Evolutionary conservation across 1,140 invertebrate species (phyloP).

Genomic region (Drosophila subobscura): DNA sequence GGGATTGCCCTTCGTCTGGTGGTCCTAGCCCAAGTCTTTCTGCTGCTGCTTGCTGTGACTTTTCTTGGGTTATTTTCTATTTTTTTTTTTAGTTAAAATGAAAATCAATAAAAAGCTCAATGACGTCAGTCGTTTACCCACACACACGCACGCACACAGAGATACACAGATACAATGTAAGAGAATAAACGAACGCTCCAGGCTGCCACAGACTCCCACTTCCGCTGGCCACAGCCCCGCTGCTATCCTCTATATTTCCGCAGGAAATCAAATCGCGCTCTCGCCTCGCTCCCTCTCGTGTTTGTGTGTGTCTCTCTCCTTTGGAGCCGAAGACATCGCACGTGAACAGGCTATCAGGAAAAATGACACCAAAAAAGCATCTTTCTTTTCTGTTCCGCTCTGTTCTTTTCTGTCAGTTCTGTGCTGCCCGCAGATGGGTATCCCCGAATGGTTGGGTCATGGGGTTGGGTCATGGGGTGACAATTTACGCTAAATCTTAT

Average conservation of each 20-base stretch:
- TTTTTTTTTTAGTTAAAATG: slow-evolving; percentile 57
- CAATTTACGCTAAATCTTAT: slow-evolving; percentile 64
- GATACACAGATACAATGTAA: slow-evolving; percentile 14
- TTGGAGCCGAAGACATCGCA: slow-evolving; percentile 47
- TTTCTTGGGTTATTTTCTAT: slow-evolving; percentile 2
- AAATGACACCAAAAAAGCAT: slow-evolving; percentile 12
- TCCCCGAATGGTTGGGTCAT: not conserved
- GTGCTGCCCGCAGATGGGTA: not conserved
- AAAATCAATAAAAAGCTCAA: slow-evolving; percentile 83
- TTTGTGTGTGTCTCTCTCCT: slow-evolving; percentile 15
- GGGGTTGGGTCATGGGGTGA: slow-evolving; percentile 26
- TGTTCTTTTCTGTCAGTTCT: slow-evolving; percentile 21
- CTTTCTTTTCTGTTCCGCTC: slow-evolving; percentile 34
- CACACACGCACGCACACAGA: slow-evolving; percentile 26
- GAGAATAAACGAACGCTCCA: slow-evolving; percentile 6
- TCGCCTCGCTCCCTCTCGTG: slow-evolving; percentile 5
- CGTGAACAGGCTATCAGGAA: slow-evolving; percentile 63
- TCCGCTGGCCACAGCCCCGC: not conserved
- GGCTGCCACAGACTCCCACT: slow-evolving; percentile 32
- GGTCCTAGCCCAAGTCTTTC: slow-evolving; percentile 54
- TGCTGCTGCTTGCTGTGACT: slow-evolving; percentile 11
- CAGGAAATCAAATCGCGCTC: slow-evolving; percentile 46
- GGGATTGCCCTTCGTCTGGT: slow-evolving; percentile 27
- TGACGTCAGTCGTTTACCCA: slow-evolving; percentile 70
- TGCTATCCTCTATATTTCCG: slow-evolving; percentile 15